Evolutionary conservation across 2,113 vertebrate species (phyloP).

Genomic region (Syngnathus floridae): DNA sequence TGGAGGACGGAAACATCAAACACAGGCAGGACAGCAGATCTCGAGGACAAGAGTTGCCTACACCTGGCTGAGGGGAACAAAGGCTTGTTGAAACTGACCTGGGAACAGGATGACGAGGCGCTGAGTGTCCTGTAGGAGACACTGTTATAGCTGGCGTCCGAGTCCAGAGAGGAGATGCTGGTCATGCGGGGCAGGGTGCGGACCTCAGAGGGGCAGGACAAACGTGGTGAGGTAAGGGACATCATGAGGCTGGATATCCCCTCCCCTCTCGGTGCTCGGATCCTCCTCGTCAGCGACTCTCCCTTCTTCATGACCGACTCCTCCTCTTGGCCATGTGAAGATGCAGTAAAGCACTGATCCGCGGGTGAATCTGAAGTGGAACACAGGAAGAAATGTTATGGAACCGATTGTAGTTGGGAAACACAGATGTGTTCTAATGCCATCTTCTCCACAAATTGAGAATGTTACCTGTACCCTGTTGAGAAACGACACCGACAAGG

Average conservation of each 20-base stretch:
- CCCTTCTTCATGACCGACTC: conserved; percentile 64
- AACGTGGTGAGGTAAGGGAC: conserved; percentile 72
- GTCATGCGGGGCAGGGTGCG: conserved; percentile 49
- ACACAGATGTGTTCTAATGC: conserved; percentile 24
- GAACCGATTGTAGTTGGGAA: conserved; percentile 14
- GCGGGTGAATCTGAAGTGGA: conserved; percentile 51
- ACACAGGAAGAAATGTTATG: not conserved
- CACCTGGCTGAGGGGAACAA: too few relatives aligned
- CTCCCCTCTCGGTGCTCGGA: conserved; percentile 83
- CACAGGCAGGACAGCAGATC: too few relatives aligned
- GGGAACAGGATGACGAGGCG: conserved; percentile 39
- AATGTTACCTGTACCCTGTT: conserved; percentile 73
- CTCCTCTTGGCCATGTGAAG: conserved; percentile 70
- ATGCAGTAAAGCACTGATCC: conserved; percentile 73
- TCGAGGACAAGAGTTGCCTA: too few relatives aligned
- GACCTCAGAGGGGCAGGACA: conserved; percentile 62
- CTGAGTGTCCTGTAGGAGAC: conserved; percentile 60
- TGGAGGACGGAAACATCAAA: too few relatives aligned
- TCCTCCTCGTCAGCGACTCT: conserved; percentile 75
- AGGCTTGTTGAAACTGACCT: conserved; percentile 29
- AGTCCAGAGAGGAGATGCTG: conserved; percentile 63
- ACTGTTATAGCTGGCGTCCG: conserved; percentile 44
- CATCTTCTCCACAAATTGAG: conserved; percentile 11
- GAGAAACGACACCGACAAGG: conserved; percentile 78
- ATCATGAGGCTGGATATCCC: conserved; percentile 86